Evolutionary conservation across 2,797 vertebrate species (phyloP), one percentile per base, ranked within the genome.

Genomic region (Anguilla obscura): DNA sequence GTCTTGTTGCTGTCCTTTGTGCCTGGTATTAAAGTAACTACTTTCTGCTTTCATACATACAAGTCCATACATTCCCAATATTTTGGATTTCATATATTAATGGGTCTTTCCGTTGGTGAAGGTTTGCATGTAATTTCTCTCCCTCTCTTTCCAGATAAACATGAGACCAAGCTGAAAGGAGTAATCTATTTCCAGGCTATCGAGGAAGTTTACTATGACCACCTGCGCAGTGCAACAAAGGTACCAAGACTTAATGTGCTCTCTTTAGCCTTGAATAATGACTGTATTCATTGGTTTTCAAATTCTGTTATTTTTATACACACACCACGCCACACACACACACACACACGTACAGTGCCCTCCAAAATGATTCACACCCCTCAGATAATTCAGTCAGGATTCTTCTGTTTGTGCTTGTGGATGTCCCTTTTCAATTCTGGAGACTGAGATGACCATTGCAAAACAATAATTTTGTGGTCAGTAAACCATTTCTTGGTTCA

Each of bases 101-200:
- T 76, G 30, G 79, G 40, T 76, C 24, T 40, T 50, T 84, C 56
- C 0, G 10, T 14, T 74, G 69, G 12, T 36, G 2, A 16, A 36
- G 30, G 12, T 76, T n/a, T n/a, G 63, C 63, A 76, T 76, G 10
- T 76, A 0, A 36, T 50, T 8, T 85, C 50, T 85, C 48, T n/a
- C 85, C 74, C 79, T n/a, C 92, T 86, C 74, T 79, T 21, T 79
- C 89, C 93, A 97, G 98, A 99, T 93, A 99, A 99, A 91, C 98
- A 99, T 0, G 98, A 98, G 96, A 98, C 96, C 1, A 98, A 98
- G 93, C 95, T 99, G 93, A 99, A 99, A 94, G 98, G 98, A 0
- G 97, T 99, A 90, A 98, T 99, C 94, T 99, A 99, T 93, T 99
- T 99, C 91, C 98, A 99, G 95, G 98, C 98, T 36, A 99, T 99